Evolutionary conservation across 2,888 invertebrate species (phyloP).

Genomic region (Pachydiplax longipennis): DNA sequence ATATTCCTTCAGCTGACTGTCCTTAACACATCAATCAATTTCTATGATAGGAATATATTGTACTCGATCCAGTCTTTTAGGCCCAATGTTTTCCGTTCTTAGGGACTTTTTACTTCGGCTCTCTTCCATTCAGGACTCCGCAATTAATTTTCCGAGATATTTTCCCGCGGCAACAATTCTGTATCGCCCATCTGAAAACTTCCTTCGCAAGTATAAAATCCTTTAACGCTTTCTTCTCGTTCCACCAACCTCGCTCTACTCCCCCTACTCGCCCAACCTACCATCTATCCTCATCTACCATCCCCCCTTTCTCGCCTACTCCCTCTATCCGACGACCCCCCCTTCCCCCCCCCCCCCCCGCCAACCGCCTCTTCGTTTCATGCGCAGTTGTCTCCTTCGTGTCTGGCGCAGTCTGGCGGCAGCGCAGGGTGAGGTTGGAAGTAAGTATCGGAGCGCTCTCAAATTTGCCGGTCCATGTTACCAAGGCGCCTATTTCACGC

Average conservation of each 20-base stretch:
- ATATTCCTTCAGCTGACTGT: no score
- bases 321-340: neutral
- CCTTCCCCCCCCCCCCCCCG: neutral
- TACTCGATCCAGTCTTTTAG: no score
- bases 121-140: neutral
- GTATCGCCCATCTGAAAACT: neutral
- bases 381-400: constrained; percentile 38
- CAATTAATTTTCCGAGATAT: neutral
- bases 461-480: no score
- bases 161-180: neutral
- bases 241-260: neutral
- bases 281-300: neutral
- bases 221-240: neutral
- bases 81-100: no score
- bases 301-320: neutral
- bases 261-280: neutral
- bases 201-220: neutral
- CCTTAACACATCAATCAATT: no score
- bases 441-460: neutral
- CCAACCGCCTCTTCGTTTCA: constrained; percentile 32
- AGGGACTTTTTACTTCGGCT: neutral
- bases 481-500: no score
- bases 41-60: no score
- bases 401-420: constrained; percentile 42
- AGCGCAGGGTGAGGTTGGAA: constrained; percentile 19